Base-by-base conservation (phyloP, 2,113 vertebrate genomes). In the Barbus barbus region DNA sequence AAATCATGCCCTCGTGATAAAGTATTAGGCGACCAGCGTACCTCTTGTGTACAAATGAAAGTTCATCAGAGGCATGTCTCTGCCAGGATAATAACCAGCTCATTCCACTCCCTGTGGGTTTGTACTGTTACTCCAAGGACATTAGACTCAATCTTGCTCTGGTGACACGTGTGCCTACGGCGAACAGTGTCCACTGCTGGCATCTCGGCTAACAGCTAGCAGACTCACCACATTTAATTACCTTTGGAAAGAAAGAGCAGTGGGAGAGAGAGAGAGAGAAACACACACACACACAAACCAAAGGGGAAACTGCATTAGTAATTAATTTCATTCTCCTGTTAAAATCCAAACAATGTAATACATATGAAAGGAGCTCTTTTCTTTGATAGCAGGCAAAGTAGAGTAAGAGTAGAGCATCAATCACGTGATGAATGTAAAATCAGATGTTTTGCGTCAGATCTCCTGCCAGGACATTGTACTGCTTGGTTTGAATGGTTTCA, bases 191-290 rank as follows among this genome's bases (percentile, higher is more conserved):
- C 75, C 76, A 56, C 31, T 18, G 48, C 60, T 60, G 76, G 53
- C 63, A 84, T 24, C 82, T 51, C 26, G 24, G 60, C 44, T 36
- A 38, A 13, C 60, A 14, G 44, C 44, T 36, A 12, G 60, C 24
- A 31, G 24, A 71, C 83, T 72, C 63, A 38, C 31, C 24, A 36
- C 20, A 41, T 67, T 84, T 56, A 84, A 78, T 84, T 56, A 84
- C 83, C 65, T 79, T 58, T 60, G 14, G 48, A 71, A 51, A 71
- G 46, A 77, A 51, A 65, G 44, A 77, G 2, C 61, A 51, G 78
- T 26, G 1, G 44, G 46, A 26, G 46, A 24, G 28, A 38, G 20
- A 58, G 48, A 56, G 9, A 51, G 5, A 5, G 5, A 36, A 2
- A 33, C 3, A 53, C 48, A 53, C 48, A 20, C 48, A 41, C 22